These are phyloP conservation scores for Dasypogon diadema DNA, from an alignment of 2,888 invertebrate species.

Conservation along the genomic window DNA sequence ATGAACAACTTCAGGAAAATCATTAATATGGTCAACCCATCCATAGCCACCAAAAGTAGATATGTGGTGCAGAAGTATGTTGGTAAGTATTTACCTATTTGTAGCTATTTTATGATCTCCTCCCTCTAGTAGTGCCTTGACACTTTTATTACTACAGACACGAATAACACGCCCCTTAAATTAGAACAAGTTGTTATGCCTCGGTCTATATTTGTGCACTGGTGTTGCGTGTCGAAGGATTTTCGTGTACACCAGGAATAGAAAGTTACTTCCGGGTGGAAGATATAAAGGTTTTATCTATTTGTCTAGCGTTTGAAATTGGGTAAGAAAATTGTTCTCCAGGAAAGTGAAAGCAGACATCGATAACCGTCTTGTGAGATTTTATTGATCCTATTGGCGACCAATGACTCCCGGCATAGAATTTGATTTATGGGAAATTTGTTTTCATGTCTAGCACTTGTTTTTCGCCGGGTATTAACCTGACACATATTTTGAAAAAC, in stretches of 20 bases:
- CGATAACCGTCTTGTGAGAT: background rate
- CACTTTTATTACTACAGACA: no score
- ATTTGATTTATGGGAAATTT: background rate
- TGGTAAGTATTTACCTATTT: slow-evolving; percentile 71
- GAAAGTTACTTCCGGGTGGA: background rate
- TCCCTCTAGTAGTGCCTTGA: background rate
- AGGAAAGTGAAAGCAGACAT: slow-evolving; percentile 25
- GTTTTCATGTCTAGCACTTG: slow-evolving; percentile 5
- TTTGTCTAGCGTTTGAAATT: background rate
- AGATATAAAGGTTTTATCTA: background rate
- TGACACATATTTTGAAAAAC: no score
- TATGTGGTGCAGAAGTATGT: slow-evolving; percentile 97
- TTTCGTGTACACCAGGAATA: slow-evolving; percentile 23
- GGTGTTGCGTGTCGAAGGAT: slow-evolving; percentile 15
- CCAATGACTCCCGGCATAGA: background rate
- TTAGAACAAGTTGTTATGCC: no score
- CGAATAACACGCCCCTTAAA: background rate
- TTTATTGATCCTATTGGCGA: slow-evolving; percentile 16
- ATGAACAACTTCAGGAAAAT: slow-evolving; percentile 90
- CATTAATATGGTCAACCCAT: slow-evolving; percentile 77
- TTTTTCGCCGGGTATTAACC: slow-evolving; percentile 1
- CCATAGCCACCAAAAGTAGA: slow-evolving; percentile 78
- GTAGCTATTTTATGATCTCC: background rate
- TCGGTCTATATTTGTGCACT: background rate
- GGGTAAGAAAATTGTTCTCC: background rate